Evolutionary conservation across 1,140 invertebrate genomes (phyloP), one percentile per base, ranked within the genome.

Genomic region (Xylocopa sonorina): DNA sequence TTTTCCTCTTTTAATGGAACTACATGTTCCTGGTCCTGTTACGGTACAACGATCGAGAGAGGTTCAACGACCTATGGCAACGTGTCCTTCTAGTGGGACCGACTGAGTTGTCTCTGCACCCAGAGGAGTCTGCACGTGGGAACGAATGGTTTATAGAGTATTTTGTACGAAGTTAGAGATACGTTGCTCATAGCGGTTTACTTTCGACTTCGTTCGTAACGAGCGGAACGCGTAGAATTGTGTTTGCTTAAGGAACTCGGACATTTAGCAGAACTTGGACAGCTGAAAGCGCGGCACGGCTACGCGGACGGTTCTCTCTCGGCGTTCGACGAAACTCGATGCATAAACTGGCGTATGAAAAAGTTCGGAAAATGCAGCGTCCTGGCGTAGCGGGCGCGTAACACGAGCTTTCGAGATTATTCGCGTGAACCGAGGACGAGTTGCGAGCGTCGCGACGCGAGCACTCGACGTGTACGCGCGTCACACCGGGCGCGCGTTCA

Each of bases 361-460:
- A 58, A 58, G 29, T 58, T 58, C 9, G 29, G 18, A n/a, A 58
- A 58, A 58, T 58, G 29, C 29, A 32, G 7, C 29, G 4, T 58
- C 18, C 16, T 16, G 1, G 3, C 10, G 3, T n/a, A 58, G 18
- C 7, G 29, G 4, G 6, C 10, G 32, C 4, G 21, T 38, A 80
- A 66, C 74, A 58, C 71, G 67, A 55, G 66, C 53, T 81, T 81
- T 53, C 32, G 43, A 63, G 32, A 82, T 81, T 81, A 71, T 62
- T 48, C 53, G 55, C 46, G 57, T 41, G 66, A 76, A 81, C 57
- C 53, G 68, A 82, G 43, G 55, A 34, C 57, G 50, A 74, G 51
- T 80, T 78, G 68, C 66, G 74, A 82, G 80, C 16, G 34, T n/a
- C 53, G 60, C 38, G 27, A 16, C 41, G 14, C 48, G 29, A 24